These are phyloP conservation scores for Sycobia sp. DNA, from an alignment of 1,140 invertebrate species.

Conservation along the genomic window DNA sequence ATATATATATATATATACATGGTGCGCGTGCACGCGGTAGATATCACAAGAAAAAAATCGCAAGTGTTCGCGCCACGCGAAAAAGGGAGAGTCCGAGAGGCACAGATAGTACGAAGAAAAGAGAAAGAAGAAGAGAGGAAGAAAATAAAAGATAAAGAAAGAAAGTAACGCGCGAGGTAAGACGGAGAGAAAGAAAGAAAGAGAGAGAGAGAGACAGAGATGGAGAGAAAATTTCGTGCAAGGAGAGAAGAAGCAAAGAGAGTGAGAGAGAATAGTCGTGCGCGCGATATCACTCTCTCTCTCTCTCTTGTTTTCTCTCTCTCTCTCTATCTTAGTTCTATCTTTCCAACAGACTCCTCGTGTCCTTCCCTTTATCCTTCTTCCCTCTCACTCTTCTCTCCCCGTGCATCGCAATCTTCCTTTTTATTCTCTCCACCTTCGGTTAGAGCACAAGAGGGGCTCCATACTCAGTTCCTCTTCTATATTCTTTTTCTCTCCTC, in stretches of 20 bases:
- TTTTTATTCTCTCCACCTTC: conserved; percentile 16
- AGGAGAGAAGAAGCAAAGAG: conserved; percentile 3
- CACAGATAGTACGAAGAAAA: too few relatives aligned
- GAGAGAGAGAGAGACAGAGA: not conserved
- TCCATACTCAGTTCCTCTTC: conserved; percentile 15
- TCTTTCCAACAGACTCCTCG: conserved; percentile 19
- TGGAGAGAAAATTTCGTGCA: conserved; percentile 17
- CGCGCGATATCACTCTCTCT: conserved; percentile 6
- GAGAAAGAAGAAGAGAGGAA: too few relatives aligned
- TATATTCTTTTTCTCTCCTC: conserved; percentile 4
- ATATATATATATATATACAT: too few relatives aligned
- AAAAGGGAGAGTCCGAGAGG: too few relatives aligned
- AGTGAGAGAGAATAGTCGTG: not conserved
- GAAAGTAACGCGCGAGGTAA: too few relatives aligned
- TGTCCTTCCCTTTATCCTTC: conserved; percentile 19
- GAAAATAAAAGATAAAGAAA: too few relatives aligned
- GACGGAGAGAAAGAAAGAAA: not conserved
- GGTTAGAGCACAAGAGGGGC: not conserved
- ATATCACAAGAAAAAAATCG: too few relatives aligned
- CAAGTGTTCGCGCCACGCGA: too few relatives aligned
- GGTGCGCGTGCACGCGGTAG: too few relatives aligned
- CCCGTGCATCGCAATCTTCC: too few relatives aligned
- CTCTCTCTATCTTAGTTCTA: conserved; percentile 14
- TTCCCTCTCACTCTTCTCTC: not conserved
- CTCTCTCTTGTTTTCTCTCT: not conserved